phyloP scores from a whole-genome alignment of 2,888 invertebrate genomes.

The Agonopterix alstromeriana region DNA sequence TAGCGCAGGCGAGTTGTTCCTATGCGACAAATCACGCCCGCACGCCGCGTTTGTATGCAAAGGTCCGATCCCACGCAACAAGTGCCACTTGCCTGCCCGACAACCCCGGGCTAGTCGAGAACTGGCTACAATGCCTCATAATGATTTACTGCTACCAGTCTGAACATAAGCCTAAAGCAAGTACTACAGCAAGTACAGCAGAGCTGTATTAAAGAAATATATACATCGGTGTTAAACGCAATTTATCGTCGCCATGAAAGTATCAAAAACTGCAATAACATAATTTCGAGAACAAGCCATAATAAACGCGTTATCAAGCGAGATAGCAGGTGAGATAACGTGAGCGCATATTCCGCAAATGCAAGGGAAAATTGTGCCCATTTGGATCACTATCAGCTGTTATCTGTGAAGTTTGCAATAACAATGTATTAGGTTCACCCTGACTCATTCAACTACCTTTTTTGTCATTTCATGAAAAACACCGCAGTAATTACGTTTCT shows the following conservation, averaged over 20 bases:
- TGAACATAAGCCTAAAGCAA: not conserved
- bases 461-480: not conserved
- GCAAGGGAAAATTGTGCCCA: slow-evolving; percentile 10
- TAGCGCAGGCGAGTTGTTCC: slow-evolving; percentile 33
- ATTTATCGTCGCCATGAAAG: too few species aligned
- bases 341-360: slow-evolving; percentile 8
- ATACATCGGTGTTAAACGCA: too few species aligned
- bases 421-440: not conserved
- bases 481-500: not conserved
- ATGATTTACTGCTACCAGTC: slow-evolving; percentile 18
- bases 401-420: slow-evolving; percentile 6
- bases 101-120: slow-evolving; percentile 10
- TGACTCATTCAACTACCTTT: not conserved
- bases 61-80: slow-evolving; percentile 55
- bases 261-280: too few species aligned
- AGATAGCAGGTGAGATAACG: slow-evolving; percentile 14
- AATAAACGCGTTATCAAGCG: slow-evolving; percentile 12
- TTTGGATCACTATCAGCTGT: slow-evolving; percentile 9
- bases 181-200: not conserved
- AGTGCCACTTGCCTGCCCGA: slow-evolving; percentile 45
- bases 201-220: not conserved
- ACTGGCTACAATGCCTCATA: slow-evolving; percentile 7
- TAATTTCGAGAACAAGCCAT: not conserved
- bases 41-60: slow-evolving; percentile 45
- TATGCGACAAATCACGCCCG: slow-evolving; percentile 46